Base-by-base conservation (phyloP, 2,113 vertebrate species). In the Neolamprologus cancellatus region DNA sequence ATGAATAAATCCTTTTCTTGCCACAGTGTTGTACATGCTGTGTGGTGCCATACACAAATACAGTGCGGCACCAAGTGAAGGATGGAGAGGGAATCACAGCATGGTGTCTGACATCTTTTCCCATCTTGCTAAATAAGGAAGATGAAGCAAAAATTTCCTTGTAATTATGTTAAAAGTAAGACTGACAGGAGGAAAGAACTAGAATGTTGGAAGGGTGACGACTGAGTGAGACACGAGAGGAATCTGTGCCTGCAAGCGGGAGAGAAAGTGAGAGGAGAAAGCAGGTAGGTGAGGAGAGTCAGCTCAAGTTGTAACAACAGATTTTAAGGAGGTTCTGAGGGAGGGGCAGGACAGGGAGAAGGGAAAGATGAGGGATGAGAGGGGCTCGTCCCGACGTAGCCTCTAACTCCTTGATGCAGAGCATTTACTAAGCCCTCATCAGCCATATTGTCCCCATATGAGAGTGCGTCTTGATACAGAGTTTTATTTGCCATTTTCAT, bases 341-440 rank as follows among this genome's bases (percentile, higher is more conserved):
- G 87, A 87, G 85, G 84, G 44, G 61, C 15, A 1, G 78, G 39
- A 83, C 23, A 39, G 84, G 84, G 82, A 55, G 82, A 79, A 69
- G 59, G 46, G 84, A 84, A 86, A 20, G 20, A 89, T 91, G 84
- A 93, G 46, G 61, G 55, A 92, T 92, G 89, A 89, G 88, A 84
- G 78, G 36, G 57, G 36, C 32, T 88, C 79, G 81, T 90, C 76
- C 82, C 25, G 14, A 44, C n/a, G 36, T 91, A 84, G 89, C 92
- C 90, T 92, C 82, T 82, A 80, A 18, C 78, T 82, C 71, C 48
- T 57, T 92, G 89, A 88, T 84, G 79, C 69, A 93, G 76, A 39
- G 69, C 85, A 88, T 94, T 94, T 87, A 87, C 87, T 64, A 61
- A 84, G 79, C 79, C 89, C 79, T 84, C 71, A 91, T 90, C 87